phyloP scores from a whole-genome alignment of 2,113 vertebrate genomes.

The Hirundichthys speculiger region DNA sequence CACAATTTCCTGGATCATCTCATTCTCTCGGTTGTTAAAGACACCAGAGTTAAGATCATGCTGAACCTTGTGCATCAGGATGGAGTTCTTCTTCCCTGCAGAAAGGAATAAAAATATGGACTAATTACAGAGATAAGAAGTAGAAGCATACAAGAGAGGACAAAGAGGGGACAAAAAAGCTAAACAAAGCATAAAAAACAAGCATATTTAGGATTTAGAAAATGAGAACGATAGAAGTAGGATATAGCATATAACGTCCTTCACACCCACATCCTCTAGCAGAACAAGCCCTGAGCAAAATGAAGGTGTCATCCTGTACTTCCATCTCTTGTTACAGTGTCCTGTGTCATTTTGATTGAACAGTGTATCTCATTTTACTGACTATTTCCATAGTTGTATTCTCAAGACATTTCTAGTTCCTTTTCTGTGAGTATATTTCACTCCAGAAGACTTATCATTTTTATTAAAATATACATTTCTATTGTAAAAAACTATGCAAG shows the following conservation, averaged over 20 bases:
- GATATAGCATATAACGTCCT: conserved; percentile 54
- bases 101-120: not conserved
- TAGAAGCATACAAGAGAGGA: conserved; percentile 1
- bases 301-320: conserved; percentile 48
- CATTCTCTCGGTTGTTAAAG: conserved; percentile 97
- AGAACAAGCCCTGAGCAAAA: conserved; percentile 56
- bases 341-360: conserved; percentile 46
- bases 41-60: conserved; percentile 95
- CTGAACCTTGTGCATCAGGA: conserved; percentile 96
- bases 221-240: conserved; percentile 21
- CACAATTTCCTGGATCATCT: conserved; percentile 98
- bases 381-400: conserved; percentile 29
- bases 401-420: not conserved
- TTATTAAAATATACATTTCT: no score
- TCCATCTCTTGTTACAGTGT: conserved; percentile 59
- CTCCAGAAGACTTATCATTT: not conserved
- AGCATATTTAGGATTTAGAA: conserved; percentile 17
- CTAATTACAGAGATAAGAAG: not conserved
- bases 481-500: no score
- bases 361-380: conserved; percentile 50
- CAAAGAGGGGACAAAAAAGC: conserved; percentile 16
- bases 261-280: conserved; percentile 49
- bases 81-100: conserved; percentile 96
- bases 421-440: conserved; percentile 5
- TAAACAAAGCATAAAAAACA: conserved; percentile 27